Percentiles rank a stretch among this genome's conserved stretches.
Evolutionary conservation across 2,797 vertebrate genomes (phyloP).

Genomic region (Loris lydekkerianus): DNA sequence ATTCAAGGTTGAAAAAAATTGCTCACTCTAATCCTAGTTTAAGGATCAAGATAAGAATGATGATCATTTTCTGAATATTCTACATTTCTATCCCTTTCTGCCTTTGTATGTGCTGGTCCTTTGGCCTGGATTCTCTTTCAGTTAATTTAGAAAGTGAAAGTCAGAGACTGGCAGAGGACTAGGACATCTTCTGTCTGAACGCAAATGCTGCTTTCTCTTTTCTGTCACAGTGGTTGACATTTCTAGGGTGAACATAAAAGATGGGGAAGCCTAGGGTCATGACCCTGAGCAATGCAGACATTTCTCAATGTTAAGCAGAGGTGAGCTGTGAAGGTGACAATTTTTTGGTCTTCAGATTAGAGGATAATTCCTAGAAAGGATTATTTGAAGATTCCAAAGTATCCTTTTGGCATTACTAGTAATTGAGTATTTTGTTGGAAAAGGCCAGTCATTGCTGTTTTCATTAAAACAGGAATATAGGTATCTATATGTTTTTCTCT

Average conservation of each 20-base stretch:
- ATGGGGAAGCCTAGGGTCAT: background rate
- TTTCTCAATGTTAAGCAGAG: slow-evolving; percentile 19
- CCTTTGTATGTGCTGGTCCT: background rate
- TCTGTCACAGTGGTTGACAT: background rate
- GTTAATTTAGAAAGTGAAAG: background rate
- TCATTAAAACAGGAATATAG: background rate
- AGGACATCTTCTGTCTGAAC: background rate
- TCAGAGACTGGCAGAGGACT: background rate
- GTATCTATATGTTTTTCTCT: too few species aligned
- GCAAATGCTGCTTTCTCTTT: background rate
- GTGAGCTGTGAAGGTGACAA: background rate
- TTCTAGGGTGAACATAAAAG: slow-evolving; percentile 12
- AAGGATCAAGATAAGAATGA: background rate
- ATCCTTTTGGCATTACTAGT: background rate
- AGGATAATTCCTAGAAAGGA: background rate
- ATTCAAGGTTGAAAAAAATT: slow-evolving; percentile 71
- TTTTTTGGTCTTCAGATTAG: slow-evolving; percentile 14
- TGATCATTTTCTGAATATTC: slow-evolving; percentile 8
- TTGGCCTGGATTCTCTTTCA: background rate
- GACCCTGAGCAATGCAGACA: background rate
- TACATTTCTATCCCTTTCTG: background rate
- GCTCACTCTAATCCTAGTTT: background rate
- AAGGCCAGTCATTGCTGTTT: background rate
- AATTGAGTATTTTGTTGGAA: background rate
- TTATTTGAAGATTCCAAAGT: background rate